Percentiles rank a stretch among this genome's conserved stretches.
These are phyloP conservation scores for Sympetrum striolatum DNA, from an alignment of 2,888 invertebrate species.

Conservation along the genomic window DNA sequence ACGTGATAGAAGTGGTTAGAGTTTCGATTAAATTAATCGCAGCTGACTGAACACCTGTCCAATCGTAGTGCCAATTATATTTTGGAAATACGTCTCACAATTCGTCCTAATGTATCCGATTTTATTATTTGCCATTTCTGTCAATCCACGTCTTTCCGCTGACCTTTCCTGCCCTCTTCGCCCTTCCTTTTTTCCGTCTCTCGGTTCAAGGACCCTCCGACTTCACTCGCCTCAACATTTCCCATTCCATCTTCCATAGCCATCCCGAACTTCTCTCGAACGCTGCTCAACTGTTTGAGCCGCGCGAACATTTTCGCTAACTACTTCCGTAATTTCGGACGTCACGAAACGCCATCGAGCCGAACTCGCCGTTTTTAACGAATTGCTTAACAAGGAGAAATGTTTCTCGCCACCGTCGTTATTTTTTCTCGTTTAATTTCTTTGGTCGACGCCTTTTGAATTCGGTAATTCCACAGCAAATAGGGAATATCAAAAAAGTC, in stretches of 20 bases:
- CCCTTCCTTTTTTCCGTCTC: neutral
- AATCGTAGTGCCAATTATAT: too few species aligned
- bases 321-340: neutral
- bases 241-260: neutral
- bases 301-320: neutral
- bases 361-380: neutral
- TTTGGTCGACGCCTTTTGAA: neutral
- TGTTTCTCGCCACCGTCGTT: neutral
- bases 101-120: too few species aligned
- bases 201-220: neutral
- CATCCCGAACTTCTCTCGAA: neutral
- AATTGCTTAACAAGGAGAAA: neutral
- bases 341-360: neutral
- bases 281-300: neutral
- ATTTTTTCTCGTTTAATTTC: neutral
- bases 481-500: neutral
- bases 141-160: neutral
- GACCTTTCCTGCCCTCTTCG: neutral
- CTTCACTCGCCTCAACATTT: neutral
- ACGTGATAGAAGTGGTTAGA: too few species aligned
- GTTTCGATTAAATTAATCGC: too few species aligned
- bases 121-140: neutral
- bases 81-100: too few species aligned
- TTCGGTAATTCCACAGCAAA: neutral
- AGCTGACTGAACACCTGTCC: too few species aligned